A percentile compares a stretch with the other conserved stretches of the same genome.
Evolutionary conservation across 2,113 vertebrate species (phyloP).

Genomic region (Pseudopipra pipra): DNA sequence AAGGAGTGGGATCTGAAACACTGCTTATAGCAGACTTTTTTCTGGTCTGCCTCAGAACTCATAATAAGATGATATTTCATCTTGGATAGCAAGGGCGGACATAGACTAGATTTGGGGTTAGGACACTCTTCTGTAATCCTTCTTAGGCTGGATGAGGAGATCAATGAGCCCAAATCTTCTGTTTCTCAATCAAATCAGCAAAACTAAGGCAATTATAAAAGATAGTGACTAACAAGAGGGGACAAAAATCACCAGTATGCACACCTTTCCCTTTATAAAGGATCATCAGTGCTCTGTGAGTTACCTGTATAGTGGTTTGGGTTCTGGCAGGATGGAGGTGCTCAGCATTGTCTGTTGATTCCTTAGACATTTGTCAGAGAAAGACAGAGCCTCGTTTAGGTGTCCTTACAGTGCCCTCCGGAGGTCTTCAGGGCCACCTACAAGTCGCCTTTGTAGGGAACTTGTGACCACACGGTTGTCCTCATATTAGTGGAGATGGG

Average conservation of each 20-base stretch:
- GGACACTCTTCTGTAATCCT: neutral
- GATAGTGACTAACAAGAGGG: neutral
- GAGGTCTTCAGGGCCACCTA: neutral
- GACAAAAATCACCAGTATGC: neutral
- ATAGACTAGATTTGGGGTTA: neutral
- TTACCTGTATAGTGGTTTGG: neutral
- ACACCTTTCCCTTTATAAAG: neutral
- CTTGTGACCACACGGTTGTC: neutral
- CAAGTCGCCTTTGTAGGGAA: neutral
- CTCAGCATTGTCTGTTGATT: fast-evolving
- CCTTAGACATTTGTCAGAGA: neutral
- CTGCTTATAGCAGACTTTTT: neutral
- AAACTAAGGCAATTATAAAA: neutral
- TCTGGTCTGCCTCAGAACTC: neutral
- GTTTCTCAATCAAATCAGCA: neutral
- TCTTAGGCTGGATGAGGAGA: neutral
- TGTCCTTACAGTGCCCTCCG: conserved; percentile 34
- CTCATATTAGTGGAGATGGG: neutral
- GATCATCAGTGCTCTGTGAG: neutral
- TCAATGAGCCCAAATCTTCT: neutral
- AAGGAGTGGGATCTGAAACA: neutral
- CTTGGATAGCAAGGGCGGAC: neutral
- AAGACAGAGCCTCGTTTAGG: neutral
- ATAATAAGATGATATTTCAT: neutral
- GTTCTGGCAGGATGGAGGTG: neutral